Evolutionary conservation across 1,140 invertebrate genomes (phyloP), one percentile per base, ranked within the genome.

Genomic region (Rhizoglyphus robini): DNA sequence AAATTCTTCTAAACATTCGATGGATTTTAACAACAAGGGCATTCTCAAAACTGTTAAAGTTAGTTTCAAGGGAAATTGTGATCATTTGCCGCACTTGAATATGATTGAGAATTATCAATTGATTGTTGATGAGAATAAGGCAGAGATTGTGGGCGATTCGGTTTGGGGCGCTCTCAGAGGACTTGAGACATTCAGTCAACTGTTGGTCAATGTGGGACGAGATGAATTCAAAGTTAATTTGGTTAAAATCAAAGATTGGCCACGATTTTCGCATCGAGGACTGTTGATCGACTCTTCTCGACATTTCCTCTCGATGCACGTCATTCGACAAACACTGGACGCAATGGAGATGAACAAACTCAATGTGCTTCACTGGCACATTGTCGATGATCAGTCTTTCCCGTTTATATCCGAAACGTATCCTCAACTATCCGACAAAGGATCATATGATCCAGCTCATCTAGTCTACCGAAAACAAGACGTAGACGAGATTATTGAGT

Each of bases 311-410:
- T 80, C 85, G 0, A 67, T 88, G 1, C 51, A 71, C 1, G 81
- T 80, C 48, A 82, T 93, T 23, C 69, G 81, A 8, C 73, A 81
- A 48, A 86, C 82, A 1, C 71, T 92, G 34, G 86, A 80, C 68
- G 72, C 86, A 0, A 90, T 94, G 88, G 81, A 85, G 1, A 85
- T 86, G 68, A 91, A 90, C 74, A 96, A 95, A 76, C 76, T 90
- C 63, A 95, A 95, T 75, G 88, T 94, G 0, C 85, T 96, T 65
- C 91, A 95, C 74, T 96, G 91, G 91, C 91, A 96, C 74, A 87
- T 96, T 27, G 84, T 88, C 0, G 92, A 96, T 74, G 88, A 93
- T 73, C 85, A 89, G 68, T 86, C 88, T 68, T 96, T 95, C 75
- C 90, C 92, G 0, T 95, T 88, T 73, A 77, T 85, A 63, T 92